Conservation (phyloP, 2,888 invertebrate species). For the Bhutanitis thaidina region DNA sequence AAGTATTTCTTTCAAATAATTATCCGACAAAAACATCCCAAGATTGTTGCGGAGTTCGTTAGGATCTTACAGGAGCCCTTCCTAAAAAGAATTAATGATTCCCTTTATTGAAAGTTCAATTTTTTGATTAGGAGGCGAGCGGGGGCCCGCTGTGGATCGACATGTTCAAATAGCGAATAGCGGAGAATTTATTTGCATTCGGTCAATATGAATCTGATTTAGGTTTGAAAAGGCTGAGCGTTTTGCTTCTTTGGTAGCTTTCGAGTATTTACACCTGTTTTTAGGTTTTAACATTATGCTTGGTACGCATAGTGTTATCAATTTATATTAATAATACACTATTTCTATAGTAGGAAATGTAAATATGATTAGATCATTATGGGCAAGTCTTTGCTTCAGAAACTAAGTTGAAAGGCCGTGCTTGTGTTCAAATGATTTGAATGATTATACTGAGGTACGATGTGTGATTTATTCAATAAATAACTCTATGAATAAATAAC, state of each 20-base stretch:
- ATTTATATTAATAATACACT: too few relatives aligned
- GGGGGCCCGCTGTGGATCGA: constrained; percentile 22
- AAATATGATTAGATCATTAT: too few relatives aligned
- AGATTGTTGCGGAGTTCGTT: constrained; percentile 68
- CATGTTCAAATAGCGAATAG: constrained; percentile 66
- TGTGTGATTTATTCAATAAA: too few relatives aligned
- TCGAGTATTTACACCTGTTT: not conserved
- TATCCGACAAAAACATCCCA: constrained; percentile 72
- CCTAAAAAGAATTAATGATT: constrained; percentile 83
- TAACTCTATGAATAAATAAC: too few relatives aligned
- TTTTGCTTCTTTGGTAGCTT: constrained; percentile 14
- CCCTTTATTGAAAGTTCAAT: constrained; percentile 86
- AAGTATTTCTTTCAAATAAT: constrained; percentile 54
- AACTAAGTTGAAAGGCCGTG: too few relatives aligned
- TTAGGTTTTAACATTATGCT: too few relatives aligned
- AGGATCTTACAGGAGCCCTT: constrained; percentile 53
- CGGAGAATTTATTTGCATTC: constrained; percentile 71
- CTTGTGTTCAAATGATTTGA: too few relatives aligned
- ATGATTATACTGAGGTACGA: too few relatives aligned
- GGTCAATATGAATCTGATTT: constrained; percentile 69
- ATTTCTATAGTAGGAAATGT: too few relatives aligned
- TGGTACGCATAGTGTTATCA: too few relatives aligned
- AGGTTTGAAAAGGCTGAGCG: constrained; percentile 39
- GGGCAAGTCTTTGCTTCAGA: too few relatives aligned
- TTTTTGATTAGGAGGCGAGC: constrained; percentile 81